Conservation (phyloP, 1,140 invertebrate genomes). For the Temnothorax longispinosus region DNA sequence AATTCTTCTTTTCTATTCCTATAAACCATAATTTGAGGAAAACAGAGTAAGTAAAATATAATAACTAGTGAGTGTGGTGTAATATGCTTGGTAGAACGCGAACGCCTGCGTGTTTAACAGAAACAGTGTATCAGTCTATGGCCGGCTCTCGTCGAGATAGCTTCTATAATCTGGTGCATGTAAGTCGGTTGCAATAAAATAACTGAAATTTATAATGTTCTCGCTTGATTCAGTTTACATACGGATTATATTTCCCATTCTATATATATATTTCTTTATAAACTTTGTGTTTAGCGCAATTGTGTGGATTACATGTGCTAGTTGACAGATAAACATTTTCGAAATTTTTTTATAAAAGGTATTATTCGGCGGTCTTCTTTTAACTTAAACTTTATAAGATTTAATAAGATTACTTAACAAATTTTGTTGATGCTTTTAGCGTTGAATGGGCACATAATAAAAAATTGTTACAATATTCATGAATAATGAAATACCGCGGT, state of each 20-base stretch:
- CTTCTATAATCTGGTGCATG: slow-evolving; percentile 68
- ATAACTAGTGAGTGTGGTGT: slow-evolving; percentile 28
- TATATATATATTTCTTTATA: background rate
- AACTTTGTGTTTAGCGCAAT: background rate
- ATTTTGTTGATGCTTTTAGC: background rate
- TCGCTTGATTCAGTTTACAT: slow-evolving; percentile 18
- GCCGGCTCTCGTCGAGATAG: slow-evolving; percentile 69
- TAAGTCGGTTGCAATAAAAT: slow-evolving; percentile 64
- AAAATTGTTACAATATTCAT: background rate
- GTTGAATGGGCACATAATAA: background rate
- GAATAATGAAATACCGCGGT: background rate
- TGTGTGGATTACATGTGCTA: background rate
- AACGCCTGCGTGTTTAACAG: slow-evolving; percentile 64
- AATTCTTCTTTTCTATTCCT: background rate
- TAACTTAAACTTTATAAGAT: background rate
- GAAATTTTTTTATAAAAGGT: background rate
- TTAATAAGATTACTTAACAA: background rate
- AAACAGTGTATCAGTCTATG: slow-evolving; percentile 72
- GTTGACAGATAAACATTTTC: background rate
- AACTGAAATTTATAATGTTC: background rate
- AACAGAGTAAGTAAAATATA: slow-evolving; percentile 1
- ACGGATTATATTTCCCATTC: background rate
- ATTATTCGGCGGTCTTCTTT: background rate
- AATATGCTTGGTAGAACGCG: slow-evolving; percentile 31
- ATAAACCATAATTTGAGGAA: background rate